Evolutionary conservation across 2,113 vertebrate species (phyloP).

Genomic region (Actinemys pallida): DNA sequence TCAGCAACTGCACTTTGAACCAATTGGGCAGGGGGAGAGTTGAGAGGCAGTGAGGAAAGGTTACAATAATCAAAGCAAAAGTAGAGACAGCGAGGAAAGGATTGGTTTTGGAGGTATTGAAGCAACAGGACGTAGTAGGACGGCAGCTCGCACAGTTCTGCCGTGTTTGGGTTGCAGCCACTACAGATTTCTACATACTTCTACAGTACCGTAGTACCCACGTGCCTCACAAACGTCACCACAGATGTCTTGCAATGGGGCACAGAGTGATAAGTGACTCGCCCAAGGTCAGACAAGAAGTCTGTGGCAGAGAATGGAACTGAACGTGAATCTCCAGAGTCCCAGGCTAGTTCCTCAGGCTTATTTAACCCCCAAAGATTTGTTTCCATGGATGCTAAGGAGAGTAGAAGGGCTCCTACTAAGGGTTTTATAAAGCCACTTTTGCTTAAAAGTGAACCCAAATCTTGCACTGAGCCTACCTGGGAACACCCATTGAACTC

Average conservation of each 20-base stretch:
- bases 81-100: not conserved
- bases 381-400: not conserved
- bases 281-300: not conserved
- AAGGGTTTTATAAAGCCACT: not conserved
- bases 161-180: not conserved
- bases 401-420: not conserved
- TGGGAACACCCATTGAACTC: rapidly evolving
- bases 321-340: not conserved
- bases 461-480: not conserved
- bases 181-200: not conserved
- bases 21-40: not conserved
- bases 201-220: too few relatives aligned
- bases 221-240: not conserved
- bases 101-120: not conserved
- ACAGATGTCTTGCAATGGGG: not conserved
- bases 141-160: not conserved
- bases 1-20: not conserved
- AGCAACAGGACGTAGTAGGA: not conserved
- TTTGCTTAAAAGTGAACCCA: not conserved
- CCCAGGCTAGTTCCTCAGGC: not conserved
- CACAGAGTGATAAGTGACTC: not conserved
- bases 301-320: not conserved
- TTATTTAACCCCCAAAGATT: rapidly evolving
- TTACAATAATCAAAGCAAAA: not conserved
- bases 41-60: not conserved